Conservation (phyloP, 2,113 vertebrate genomes). For the Rhinolophus ferrumequinum region DNA sequence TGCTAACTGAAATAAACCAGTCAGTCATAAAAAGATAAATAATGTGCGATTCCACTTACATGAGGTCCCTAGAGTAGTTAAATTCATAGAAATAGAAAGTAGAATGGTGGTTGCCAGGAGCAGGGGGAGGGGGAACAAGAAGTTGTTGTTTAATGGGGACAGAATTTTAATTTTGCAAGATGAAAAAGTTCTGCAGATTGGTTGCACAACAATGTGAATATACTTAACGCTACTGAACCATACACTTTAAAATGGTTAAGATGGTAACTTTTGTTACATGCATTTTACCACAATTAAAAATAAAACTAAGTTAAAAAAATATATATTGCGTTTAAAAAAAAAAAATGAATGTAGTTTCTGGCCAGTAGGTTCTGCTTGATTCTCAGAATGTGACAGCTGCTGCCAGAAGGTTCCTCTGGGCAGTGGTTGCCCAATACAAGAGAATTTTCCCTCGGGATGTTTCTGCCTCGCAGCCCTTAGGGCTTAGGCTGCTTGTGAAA, state of each 20-base stretch:
- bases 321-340: neutral
- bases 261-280: neutral
- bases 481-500: conserved; percentile 3
- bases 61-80: neutral
- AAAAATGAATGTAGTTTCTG: neutral
- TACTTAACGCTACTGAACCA: neutral
- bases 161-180: neutral
- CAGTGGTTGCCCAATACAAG: neutral
- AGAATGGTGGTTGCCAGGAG: neutral
- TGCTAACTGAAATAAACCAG: neutral
- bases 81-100: neutral
- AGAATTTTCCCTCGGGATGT: neutral
- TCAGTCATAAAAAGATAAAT: neutral
- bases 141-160: neutral
- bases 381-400: neutral
- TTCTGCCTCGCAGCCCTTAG: neutral
- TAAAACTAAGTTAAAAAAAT: neutral
- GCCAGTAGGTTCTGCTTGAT: neutral
- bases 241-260: neutral
- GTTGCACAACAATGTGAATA: neutral
- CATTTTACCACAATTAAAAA: neutral
- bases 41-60: neutral
- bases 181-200: neutral
- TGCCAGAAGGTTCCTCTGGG: neutral
- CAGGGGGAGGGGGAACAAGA: neutral